Conservation (phyloP, 2,797 vertebrate genomes). For the Galagoides demidoff region DNA sequence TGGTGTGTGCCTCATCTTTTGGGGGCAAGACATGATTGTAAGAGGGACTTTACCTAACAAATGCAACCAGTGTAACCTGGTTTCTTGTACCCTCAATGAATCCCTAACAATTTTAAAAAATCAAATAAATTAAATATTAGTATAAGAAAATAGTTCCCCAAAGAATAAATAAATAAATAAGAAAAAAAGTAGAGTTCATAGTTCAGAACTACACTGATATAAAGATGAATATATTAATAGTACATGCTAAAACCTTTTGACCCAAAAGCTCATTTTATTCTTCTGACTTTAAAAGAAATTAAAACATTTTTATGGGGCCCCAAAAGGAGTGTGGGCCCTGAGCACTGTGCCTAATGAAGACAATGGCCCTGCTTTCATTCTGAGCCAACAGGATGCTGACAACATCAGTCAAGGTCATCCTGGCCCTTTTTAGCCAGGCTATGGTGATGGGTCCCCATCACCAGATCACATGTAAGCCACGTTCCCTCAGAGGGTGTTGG, state of each 20-base stretch:
- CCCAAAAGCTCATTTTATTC: neutral
- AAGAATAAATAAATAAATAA: too few relatives aligned
- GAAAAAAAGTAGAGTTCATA: neutral
- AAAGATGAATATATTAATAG: neutral
- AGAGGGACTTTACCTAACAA: too few relatives aligned
- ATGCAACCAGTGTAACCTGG: too few relatives aligned
- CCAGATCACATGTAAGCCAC: neutral
- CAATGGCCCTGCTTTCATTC: neutral
- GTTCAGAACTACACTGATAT: neutral
- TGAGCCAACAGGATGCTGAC: neutral
- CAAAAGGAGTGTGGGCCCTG: neutral
- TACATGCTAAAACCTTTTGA: neutral
- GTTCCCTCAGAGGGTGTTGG: neutral
- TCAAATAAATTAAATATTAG: too few relatives aligned
- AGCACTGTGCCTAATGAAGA: neutral
- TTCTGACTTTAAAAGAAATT: slow-evolving; percentile 36
- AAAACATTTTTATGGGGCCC: neutral
- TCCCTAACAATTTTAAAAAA: too few relatives aligned
- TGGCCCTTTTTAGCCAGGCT: neutral
- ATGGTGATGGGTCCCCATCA: neutral
- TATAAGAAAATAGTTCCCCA: too few relatives aligned
- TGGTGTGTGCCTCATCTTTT: too few relatives aligned
- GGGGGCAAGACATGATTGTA: too few relatives aligned
- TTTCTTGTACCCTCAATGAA: too few relatives aligned
- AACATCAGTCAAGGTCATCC: too few relatives aligned